Conservation (phyloP, 2,888 invertebrate species). For the Idaea aversata region DNA sequence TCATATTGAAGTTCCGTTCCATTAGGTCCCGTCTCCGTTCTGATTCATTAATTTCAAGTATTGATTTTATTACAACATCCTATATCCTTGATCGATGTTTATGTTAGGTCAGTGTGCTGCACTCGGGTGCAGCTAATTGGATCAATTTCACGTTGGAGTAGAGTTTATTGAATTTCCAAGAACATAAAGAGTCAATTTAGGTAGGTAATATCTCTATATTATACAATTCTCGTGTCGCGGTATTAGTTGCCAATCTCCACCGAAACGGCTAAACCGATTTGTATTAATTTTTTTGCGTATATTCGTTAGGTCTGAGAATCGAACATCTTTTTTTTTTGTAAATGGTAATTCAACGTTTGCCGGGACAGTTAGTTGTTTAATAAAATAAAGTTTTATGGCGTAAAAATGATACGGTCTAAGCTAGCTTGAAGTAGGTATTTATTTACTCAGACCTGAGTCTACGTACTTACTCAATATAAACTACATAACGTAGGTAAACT, state of each 20-base stretch:
- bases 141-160: background rate
- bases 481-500: background rate
- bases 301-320: too few relatives aligned
- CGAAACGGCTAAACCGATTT: too few relatives aligned
- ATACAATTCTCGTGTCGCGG: too few relatives aligned
- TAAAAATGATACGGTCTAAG: background rate
- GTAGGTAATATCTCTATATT: too few relatives aligned
- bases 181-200: background rate
- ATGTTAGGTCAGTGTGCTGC: constrained; percentile 14
- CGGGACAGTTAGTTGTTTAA: background rate
- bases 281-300: too few relatives aligned
- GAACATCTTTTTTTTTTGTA: too few relatives aligned
- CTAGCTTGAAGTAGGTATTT: background rate
- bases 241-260: too few relatives aligned
- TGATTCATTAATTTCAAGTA: constrained; percentile 58
- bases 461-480: background rate
- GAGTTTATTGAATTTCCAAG: background rate
- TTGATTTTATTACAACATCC: constrained; percentile 44
- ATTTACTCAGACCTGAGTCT: background rate
- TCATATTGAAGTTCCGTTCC: constrained; percentile 43
- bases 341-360: too few relatives aligned
- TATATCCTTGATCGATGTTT: constrained; percentile 10
- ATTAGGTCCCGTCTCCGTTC: constrained; percentile 57
- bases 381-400: background rate
- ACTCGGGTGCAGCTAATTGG: background rate